Conservation (phyloP, 2,113 vertebrate genomes). For the Microcebus griseorufus region DNA sequence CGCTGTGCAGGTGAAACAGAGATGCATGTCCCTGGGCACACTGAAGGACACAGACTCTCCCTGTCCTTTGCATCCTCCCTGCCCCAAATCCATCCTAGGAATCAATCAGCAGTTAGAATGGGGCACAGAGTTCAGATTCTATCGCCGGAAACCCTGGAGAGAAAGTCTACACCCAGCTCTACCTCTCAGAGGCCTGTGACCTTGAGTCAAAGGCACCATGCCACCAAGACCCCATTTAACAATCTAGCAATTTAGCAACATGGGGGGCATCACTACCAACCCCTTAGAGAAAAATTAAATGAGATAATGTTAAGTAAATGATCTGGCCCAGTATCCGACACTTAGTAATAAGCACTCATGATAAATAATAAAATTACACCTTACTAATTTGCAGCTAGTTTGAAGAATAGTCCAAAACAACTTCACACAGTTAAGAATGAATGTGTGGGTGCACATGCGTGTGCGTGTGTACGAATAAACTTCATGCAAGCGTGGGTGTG, state of each 20-base stretch:
- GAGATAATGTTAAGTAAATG: not conserved
- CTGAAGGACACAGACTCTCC: not conserved
- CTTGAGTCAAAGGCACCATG: not conserved
- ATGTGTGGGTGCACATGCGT: not conserved
- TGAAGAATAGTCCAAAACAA: not conserved
- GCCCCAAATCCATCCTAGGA: too few relatives aligned
- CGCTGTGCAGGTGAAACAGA: not conserved
- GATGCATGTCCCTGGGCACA: too few relatives aligned
- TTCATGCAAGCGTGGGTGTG: not conserved
- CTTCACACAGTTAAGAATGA: not conserved
- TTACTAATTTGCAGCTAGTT: not conserved
- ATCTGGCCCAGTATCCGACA: not conserved
- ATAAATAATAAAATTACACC: not conserved
- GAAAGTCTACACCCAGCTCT: not conserved
- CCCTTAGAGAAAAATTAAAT: not conserved
- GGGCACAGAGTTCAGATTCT: not conserved
- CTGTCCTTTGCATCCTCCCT: not conserved
- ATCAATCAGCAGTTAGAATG: not conserved
- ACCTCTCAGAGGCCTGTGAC: not conserved
- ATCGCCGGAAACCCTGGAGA: not conserved
- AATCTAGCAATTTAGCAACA: not conserved
- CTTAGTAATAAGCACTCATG: not conserved
- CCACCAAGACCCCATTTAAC: not conserved
- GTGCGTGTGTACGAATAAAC: not conserved
- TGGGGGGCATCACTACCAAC: not conserved